A percentile compares a stretch with the other conserved stretches of the same genome.
Conservation (phyloP, 92 coral and sea anemone genomes). For the Scolanthus callimorphus region DNA sequence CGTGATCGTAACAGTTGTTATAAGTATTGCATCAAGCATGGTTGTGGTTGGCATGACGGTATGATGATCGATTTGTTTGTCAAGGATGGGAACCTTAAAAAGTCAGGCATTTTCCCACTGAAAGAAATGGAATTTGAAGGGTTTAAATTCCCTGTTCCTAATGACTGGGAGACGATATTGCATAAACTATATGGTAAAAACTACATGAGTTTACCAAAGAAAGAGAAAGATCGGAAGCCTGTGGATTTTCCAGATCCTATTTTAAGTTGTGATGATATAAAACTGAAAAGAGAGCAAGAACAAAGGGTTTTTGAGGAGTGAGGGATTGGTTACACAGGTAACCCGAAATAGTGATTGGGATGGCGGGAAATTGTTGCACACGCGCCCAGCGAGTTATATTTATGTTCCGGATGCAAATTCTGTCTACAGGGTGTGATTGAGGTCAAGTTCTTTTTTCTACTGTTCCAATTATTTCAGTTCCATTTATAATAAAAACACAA, state of each 20-base stretch:
- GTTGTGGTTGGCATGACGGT: conserved; percentile 44
- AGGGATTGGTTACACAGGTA: neutral
- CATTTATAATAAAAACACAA: too few species aligned
- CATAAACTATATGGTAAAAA: conserved; percentile 13
- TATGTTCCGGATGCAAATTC: too few species aligned
- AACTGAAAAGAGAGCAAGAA: conserved; percentile 13
- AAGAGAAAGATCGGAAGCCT: conserved; percentile 10
- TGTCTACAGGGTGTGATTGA: too few species aligned
- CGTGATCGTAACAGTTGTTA: conserved; percentile 37
- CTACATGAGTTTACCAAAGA: conserved; percentile 25
- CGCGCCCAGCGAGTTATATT: too few species aligned
- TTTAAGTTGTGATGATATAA: conserved; percentile 24
- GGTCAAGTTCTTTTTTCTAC: too few species aligned
- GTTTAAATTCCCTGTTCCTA: conserved; percentile 34
- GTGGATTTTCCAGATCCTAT: conserved; percentile 25
- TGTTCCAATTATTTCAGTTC: too few species aligned
- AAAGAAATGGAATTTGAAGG: conserved; percentile 47
- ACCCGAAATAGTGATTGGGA: too few species aligned
- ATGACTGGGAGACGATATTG: conserved; percentile 14
- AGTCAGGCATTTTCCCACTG: conserved; percentile 24
- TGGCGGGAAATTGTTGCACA: too few species aligned
- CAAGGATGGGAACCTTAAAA: conserved; percentile 2
- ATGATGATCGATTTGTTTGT: conserved; percentile 38
- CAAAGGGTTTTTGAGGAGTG: conserved; percentile 1
- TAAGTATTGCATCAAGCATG: conserved; percentile 22